A percentile compares a stretch with the other conserved stretches of the same genome.
Evolutionary conservation across 2,797 vertebrate genomes (phyloP).

Genomic region (Numenius phaeopus): DNA sequence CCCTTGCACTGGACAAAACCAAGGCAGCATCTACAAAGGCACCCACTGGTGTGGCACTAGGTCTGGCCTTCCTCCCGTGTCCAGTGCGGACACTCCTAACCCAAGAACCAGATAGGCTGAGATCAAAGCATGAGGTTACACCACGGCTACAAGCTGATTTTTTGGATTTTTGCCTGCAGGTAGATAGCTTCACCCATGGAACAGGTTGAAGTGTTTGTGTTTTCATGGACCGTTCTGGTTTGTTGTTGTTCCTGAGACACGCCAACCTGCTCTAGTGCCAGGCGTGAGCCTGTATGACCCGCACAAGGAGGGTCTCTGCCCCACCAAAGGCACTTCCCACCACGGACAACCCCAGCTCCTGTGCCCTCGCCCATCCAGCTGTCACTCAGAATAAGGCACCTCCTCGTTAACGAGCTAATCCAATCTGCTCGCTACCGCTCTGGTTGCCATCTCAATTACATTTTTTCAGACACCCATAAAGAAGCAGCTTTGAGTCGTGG

Average conservation of each 20-base stretch:
- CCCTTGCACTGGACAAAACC: not conserved
- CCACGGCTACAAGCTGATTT: not conserved
- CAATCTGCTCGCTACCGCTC: not conserved
- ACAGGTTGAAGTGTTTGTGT: not conserved
- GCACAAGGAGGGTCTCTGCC: not conserved
- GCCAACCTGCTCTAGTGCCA: not conserved
- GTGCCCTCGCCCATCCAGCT: not conserved
- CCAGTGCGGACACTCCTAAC: not conserved
- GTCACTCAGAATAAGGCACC: not conserved
- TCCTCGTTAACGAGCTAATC: not conserved
- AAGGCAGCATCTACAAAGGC: not conserved
- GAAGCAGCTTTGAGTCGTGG: not conserved
- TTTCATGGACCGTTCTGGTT: not conserved
- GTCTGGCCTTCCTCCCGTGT: not conserved
- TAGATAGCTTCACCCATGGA: not conserved
- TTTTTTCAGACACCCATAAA: not conserved
- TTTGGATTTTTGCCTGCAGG: not conserved
- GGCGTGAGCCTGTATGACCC: fast-evolving
- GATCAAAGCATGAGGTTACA: not conserved
- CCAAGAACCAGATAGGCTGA: not conserved
- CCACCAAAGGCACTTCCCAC: not conserved
- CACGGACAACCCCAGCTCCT: not conserved
- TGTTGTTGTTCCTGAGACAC: not conserved
- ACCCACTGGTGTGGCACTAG: not conserved
- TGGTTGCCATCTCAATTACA: conserved; percentile 3